phyloP scores from a whole-genome alignment of 2,113 vertebrate genomes.

The Podarcis muralis region DNA sequence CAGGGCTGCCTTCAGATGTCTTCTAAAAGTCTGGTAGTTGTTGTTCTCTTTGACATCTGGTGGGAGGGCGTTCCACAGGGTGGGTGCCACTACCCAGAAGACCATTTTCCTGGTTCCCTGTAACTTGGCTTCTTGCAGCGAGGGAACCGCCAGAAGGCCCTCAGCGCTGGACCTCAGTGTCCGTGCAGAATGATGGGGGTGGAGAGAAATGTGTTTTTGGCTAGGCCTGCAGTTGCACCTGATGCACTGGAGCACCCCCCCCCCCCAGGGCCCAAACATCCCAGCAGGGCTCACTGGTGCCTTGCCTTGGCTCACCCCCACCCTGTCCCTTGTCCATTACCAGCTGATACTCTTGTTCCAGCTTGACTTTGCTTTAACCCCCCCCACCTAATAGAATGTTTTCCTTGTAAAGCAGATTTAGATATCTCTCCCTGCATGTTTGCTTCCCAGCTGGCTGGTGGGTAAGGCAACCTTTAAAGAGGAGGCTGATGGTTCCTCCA shows the following conservation, averaged over 20 bases:
- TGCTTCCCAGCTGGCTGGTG: not conserved
- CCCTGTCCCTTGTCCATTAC: not conserved
- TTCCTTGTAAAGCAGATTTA: too few species aligned
- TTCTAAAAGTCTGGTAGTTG: too few species aligned
- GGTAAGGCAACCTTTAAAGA: not conserved
- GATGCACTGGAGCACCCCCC: not conserved
- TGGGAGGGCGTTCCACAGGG: too few species aligned
- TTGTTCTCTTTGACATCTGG: too few species aligned
- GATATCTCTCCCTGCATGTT: not conserved
- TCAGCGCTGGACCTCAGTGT: too few species aligned
- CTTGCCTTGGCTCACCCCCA: not conserved
- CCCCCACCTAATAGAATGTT: too few species aligned
- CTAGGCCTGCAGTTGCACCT: not conserved
- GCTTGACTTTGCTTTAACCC: not conserved
- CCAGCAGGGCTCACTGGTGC: not conserved
- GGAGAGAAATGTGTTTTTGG: not conserved
- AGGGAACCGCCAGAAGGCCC: too few species aligned
- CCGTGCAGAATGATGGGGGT: too few species aligned
- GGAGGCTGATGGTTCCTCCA: not conserved
- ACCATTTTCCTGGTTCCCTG: too few species aligned
- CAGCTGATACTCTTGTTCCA: not conserved
- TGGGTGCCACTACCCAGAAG: too few species aligned
- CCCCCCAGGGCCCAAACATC: not conserved
- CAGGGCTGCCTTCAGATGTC: too few species aligned
- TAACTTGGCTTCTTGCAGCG: too few species aligned